phyloP scores from a whole-genome alignment of 64 coral and sea anemone genomes.

The Stylophora pistillata region DNA sequence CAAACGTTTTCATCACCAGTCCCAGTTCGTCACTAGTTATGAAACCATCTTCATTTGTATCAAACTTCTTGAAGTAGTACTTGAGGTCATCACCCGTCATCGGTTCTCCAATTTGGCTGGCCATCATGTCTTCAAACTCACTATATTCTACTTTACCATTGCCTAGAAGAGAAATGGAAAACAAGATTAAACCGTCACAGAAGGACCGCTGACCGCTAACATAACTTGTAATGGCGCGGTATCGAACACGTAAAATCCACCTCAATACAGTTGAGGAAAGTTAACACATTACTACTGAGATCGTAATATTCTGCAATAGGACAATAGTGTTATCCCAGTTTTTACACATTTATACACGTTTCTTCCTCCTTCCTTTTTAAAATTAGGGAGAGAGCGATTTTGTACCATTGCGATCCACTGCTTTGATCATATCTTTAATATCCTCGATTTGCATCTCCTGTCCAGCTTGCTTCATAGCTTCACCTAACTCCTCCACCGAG shows the following conservation, averaged over 20 bases:
- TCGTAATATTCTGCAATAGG: no score
- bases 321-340: background rate
- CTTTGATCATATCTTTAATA: conserved; percentile 77
- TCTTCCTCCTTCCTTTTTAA: background rate
- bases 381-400: background rate
- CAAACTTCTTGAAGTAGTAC: conserved; percentile 47
- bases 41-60: conserved; percentile 50
- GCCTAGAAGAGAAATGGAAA: background rate
- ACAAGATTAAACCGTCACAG: background rate
- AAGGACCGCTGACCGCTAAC: no score
- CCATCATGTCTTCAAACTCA: conserved; percentile 71
- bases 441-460: conserved; percentile 52
- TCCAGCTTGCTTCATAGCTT: conserved; percentile 75
- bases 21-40: conserved; percentile 49
- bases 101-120: conserved; percentile 39
- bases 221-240: no score
- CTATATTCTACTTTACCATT: conserved; percentile 67
- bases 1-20: conserved; percentile 52
- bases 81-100: conserved; percentile 29
- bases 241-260: no score
- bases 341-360: no score
- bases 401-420: conserved; percentile 80
- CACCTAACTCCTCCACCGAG: conserved; percentile 64
- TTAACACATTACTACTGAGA: no score
- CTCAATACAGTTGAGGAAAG: no score